Percentiles rank a stretch among this genome's conserved stretches.
These are phyloP conservation scores for Plusia festucae DNA, from an alignment of 2,888 invertebrate species.

Conservation along the genomic window DNA sequence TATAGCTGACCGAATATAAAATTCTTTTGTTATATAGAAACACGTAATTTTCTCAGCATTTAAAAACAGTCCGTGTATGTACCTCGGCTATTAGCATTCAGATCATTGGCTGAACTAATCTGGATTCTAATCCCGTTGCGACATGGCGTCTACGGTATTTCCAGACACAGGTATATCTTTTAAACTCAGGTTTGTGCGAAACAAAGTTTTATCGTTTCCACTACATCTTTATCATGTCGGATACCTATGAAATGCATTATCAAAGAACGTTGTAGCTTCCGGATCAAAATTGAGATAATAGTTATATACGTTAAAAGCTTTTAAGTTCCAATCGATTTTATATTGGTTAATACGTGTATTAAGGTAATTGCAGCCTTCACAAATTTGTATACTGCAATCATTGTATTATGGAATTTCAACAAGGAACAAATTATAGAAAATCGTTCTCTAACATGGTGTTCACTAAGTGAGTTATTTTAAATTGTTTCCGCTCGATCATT, in stretches of 20 bases:
- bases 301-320: conserved; percentile 38
- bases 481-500: conserved; percentile 69
- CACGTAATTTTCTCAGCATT: conserved; percentile 62
- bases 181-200: conserved; percentile 64
- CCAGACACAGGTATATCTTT: conserved; percentile 67
- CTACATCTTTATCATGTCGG: conserved; percentile 38
- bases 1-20: conserved; percentile 45
- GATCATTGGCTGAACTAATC: conserved; percentile 75
- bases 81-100: conserved; percentile 73
- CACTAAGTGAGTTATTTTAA: conserved; percentile 52
- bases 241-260: conserved; percentile 35
- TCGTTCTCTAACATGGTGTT: conserved; percentile 58
- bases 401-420: conserved; percentile 52
- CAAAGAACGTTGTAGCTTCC: conserved; percentile 36
- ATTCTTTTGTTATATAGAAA: conserved; percentile 52
- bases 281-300: conserved; percentile 39
- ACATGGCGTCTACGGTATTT: conserved; percentile 74
- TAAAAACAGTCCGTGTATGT: conserved; percentile 58
- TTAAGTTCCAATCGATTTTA: conserved; percentile 36
- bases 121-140: conserved; percentile 82
- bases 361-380: conserved; percentile 39
- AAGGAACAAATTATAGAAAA: conserved; percentile 50
- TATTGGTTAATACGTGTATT: conserved; percentile 45
- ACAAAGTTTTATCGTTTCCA: conserved; percentile 52
- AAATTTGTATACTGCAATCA: conserved; percentile 45